Base-by-base conservation (phyloP, 2,113 vertebrate species). In the Mesocricetus auratus region DNA sequence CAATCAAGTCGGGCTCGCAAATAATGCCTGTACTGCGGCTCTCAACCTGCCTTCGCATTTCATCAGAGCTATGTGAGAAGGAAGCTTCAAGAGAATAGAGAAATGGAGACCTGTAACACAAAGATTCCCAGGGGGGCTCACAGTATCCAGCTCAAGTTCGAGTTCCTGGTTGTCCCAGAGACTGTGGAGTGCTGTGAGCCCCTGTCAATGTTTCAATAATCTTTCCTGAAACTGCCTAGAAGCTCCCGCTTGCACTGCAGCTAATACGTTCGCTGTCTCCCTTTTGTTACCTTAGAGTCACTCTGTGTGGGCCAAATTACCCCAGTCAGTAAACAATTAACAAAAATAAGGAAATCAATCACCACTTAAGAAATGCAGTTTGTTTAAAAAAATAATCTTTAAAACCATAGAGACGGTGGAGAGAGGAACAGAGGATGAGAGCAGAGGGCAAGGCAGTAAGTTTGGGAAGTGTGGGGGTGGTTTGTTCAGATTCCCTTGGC, bases 281-380 rank as follows among this genome's bases (percentile, higher is more conserved):
- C 50, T 86, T 60, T 2, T n/a, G 53, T 78, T 94, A 74, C 21
- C 91, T 95, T 79, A 87, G 42, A 64, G 58, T 45, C 50, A 87
- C 42, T 90, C 69, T 77, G 19, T 71, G 69, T 45, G 53, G 33
- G 73, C 69, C 78, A 92, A 81, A 90, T 94, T 90, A 85, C 42
- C 53, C 53, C 58, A 78, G 47, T 78, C 81, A 75, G 82, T 69
- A 90, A 94, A 86, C 88, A 94, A 94, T 83, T 66, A 94, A 87
- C 86, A 95, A 95, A 96, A 95, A 90, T 58, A 77, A 39, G 42
- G 90, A 94, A 93, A 94, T 60, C 77, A 91, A 42, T 92, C 69
- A 86, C 90, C 68, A 68, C 39, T 73, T 91, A 95, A 86, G 87
- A 97, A 95, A 82, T 74, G 31, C 39, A 86, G 78, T 89, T 74